Evolutionary conservation across 2,113 vertebrate genomes (phyloP).

Genomic region (Malurus cyaneus): DNA sequence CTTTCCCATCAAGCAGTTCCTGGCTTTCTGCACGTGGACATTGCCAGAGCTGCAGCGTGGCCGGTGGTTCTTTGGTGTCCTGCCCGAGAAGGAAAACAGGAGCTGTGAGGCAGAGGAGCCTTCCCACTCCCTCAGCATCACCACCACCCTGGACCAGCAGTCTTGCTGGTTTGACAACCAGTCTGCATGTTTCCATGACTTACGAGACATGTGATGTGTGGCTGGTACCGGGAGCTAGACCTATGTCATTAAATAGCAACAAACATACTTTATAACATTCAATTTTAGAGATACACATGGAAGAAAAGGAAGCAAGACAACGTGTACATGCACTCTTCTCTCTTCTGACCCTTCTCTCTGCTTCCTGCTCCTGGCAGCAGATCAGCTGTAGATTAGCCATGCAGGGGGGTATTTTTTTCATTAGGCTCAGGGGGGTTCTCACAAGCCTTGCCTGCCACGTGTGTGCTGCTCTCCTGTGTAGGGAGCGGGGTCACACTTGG

Average conservation of each 20-base stretch:
- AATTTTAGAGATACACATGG: background rate
- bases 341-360: background rate
- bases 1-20: slow-evolving; percentile 28
- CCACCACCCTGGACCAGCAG: background rate
- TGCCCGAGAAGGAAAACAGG: background rate
- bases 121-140: fast-evolving
- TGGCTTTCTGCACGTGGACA: background rate
- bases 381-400: background rate
- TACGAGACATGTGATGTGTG: background rate
- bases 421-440: background rate
- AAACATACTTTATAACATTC: background rate
- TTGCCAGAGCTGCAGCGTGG: fast-evolving
- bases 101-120: background rate
- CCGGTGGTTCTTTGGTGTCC: background rate
- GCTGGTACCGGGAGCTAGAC: background rate
- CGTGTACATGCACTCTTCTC: background rate
- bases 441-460: fast-evolving
- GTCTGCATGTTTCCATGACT: background rate
- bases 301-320: background rate
- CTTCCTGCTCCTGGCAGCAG: background rate
- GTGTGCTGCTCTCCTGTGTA: background rate
- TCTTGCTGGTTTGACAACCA: background rate
- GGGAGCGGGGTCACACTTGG: fast-evolving
- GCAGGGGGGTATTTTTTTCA: background rate
- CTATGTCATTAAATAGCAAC: background rate